These are phyloP conservation scores for Xestoiulus laeticollis DNA, from an alignment of 2,888 invertebrate species.

Conservation along the genomic window DNA sequence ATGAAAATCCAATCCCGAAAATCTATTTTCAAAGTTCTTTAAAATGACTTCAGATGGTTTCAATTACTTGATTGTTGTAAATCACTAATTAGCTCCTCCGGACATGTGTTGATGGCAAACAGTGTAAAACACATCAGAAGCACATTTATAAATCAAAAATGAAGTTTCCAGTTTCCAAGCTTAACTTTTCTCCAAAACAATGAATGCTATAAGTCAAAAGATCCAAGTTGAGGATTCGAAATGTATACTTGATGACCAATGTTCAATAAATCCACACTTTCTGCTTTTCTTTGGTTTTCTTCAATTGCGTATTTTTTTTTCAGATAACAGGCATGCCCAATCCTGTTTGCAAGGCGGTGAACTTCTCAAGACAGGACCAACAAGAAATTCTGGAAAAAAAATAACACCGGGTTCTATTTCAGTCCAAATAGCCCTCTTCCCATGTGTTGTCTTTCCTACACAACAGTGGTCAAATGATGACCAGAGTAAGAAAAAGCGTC, in stretches of 20 bases:
- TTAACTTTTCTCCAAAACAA: background rate
- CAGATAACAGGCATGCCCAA: background rate
- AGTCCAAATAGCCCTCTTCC: background rate
- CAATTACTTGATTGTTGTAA: background rate
- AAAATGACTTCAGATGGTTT: background rate
- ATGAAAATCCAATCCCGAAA: background rate
- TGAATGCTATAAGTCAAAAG: background rate
- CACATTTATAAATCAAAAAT: background rate
- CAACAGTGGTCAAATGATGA: slow-evolving; percentile 24
- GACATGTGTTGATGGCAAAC: background rate
- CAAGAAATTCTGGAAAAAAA: background rate
- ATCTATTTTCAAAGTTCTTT: background rate
- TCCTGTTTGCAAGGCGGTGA: background rate
- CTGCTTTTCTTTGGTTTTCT: slow-evolving; percentile 4
- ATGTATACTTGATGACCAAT: background rate
- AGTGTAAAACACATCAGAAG: background rate
- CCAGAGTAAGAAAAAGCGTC: slow-evolving; percentile 35
- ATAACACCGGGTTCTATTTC: background rate
- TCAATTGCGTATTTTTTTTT: background rate
- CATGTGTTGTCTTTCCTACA: background rate
- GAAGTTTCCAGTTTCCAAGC: background rate
- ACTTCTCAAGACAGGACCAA: background rate
- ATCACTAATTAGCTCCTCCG: background rate
- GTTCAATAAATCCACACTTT: slow-evolving; percentile 39
- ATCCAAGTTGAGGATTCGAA: background rate